These are phyloP conservation scores for Drosophila pectinifera DNA, from an alignment of 1,140 invertebrate species.

Conservation along the genomic window DNA sequence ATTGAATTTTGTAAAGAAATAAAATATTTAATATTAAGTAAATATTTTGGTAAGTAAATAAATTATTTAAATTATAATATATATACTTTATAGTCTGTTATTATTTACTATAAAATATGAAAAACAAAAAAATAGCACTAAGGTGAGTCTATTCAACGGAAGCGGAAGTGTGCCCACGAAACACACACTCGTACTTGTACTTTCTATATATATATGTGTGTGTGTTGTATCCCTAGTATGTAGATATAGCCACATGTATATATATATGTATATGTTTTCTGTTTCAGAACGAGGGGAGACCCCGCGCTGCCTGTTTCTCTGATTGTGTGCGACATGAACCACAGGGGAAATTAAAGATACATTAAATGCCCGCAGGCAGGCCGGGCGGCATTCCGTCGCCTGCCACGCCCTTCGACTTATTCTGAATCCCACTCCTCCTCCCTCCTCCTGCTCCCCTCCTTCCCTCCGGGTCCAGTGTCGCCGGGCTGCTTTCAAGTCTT, in stretches of 20 bases:
- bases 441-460: no score
- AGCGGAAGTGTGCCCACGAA: constrained; percentile 12
- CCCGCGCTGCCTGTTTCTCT: constrained; percentile 50
- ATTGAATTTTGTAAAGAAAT: background rate
- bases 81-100: no score
- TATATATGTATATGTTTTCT: constrained; percentile 33
- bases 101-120: background rate
- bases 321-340: constrained; percentile 77
- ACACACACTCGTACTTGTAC: background rate
- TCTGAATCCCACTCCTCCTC: constrained; percentile 2
- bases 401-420: constrained; percentile 19
- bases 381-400: constrained; percentile 32
- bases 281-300: constrained; percentile 10
- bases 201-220: background rate
- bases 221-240: constrained; percentile 4
- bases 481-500: constrained; percentile 41
- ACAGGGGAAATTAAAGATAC: constrained; percentile 82
- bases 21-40: no score
- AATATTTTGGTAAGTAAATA: no score
- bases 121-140: background rate
- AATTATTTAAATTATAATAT: no score
- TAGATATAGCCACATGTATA: constrained; percentile 7
- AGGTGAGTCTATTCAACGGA: constrained; percentile 15
- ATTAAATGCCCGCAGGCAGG: constrained; percentile 74
- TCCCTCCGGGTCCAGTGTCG: no score